phyloP scores from a whole-genome alignment of 2,113 vertebrate species.

The Pterophyllum scalare region DNA sequence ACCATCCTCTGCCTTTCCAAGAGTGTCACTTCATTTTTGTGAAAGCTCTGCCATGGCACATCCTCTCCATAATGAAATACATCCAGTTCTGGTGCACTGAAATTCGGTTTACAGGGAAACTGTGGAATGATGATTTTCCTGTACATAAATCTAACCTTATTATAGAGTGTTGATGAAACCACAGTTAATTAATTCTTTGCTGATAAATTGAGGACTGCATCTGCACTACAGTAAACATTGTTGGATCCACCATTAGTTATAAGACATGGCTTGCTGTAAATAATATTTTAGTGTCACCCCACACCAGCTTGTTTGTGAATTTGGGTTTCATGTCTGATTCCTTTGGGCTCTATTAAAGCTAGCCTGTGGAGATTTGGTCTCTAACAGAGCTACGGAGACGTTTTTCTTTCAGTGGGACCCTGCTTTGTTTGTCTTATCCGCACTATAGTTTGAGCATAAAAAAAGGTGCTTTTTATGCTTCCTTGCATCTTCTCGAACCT shows the following conservation, averaged over 20 bases:
- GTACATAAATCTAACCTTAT: slow-evolving; percentile 22
- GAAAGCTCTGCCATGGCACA: slow-evolving; percentile 22
- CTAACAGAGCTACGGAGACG: rapidly evolving
- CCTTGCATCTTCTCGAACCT: background rate
- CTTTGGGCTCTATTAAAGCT: background rate
- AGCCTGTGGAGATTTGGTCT: background rate
- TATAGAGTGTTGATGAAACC: slow-evolving; percentile 19
- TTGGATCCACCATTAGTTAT: background rate
- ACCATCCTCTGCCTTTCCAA: slow-evolving; percentile 42
- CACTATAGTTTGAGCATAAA: background rate
- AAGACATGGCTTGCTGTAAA: background rate
- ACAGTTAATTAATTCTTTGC: slow-evolving; percentile 24
- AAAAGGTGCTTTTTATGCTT: background rate
- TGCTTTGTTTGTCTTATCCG: background rate
- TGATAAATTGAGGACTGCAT: background rate
- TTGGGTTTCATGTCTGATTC: background rate
- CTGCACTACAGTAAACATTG: background rate
- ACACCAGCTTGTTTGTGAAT: background rate
- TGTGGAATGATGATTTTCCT: slow-evolving; percentile 19
- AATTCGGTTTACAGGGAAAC: slow-evolving; percentile 40
- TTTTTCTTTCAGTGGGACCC: background rate
- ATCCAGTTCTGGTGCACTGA: slow-evolving; percentile 8
- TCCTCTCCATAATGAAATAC: slow-evolving; percentile 50
- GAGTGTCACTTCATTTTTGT: slow-evolving; percentile 55
- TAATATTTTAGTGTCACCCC: background rate